Evolutionary conservation across 2,888 invertebrate genomes (phyloP).

Genomic region (Harpalus rubripes): DNA sequence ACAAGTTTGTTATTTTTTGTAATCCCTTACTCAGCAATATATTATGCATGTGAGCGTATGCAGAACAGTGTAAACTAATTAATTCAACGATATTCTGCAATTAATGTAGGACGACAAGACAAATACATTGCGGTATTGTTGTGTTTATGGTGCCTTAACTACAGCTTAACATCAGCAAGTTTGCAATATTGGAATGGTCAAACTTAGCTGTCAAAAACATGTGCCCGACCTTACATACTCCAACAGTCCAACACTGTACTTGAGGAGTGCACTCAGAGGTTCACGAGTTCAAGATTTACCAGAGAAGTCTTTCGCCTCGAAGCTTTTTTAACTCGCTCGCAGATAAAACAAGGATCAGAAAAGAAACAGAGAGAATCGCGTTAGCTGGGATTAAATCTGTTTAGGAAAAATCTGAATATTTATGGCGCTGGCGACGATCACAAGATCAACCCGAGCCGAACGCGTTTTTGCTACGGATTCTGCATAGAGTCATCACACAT

Average conservation of each 20-base stretch:
- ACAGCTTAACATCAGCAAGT: conserved; percentile 12
- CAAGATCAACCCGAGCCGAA: conserved; percentile 49
- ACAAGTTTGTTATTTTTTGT: not conserved
- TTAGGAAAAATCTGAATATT: conserved; percentile 65
- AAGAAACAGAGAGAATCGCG: conserved; percentile 64
- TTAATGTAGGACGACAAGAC: conserved; percentile 8
- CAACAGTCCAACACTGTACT: not conserved
- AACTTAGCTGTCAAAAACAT: conserved; percentile 48
- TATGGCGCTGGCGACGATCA: conserved; percentile 61
- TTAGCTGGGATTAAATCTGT: conserved; percentile 62
- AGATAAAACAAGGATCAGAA: conserved; percentile 62
- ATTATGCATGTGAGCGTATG: not conserved
- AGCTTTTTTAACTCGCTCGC: conserved; percentile 26
- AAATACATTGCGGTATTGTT: conserved; percentile 30
- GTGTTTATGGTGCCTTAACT: not conserved
- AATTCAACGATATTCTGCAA: not conserved
- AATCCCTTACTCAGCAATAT: not conserved
- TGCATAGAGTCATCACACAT: conserved; percentile 6
- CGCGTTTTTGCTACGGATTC: conserved; percentile 37
- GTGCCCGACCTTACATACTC: not conserved
- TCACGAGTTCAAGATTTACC: conserved; percentile 35
- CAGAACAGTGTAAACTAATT: not conserved
- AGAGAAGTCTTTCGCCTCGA: not conserved
- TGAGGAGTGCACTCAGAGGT: conserved; percentile 22
- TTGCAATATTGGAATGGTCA: conserved; percentile 41